A percentile compares a stretch with the other conserved stretches of the same genome.
Evolutionary conservation across 2,888 invertebrate species (phyloP).

Genomic region (Empis stercorea): DNA sequence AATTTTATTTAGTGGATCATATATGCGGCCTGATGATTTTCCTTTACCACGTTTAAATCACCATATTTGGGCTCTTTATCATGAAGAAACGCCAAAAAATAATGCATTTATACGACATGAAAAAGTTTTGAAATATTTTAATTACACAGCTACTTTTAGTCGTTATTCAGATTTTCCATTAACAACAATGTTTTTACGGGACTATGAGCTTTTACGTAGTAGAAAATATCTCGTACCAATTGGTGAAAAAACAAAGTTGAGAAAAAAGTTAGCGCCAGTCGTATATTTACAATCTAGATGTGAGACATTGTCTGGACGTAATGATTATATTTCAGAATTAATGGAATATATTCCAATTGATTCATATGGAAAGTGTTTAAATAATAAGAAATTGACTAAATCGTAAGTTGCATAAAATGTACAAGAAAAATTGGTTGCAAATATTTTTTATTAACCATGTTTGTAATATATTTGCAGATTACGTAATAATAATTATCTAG

Average conservation of each 20-base stretch:
- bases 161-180: slow-evolving; percentile 61
- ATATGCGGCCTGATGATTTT: slow-evolving; percentile 48
- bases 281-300: slow-evolving; percentile 72
- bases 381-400: slow-evolving; percentile 57
- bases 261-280: slow-evolving; percentile 46
- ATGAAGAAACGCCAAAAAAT: slow-evolving; percentile 83
- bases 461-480: slow-evolving; percentile 23
- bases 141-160: slow-evolving; percentile 68
- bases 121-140: slow-evolving; percentile 52
- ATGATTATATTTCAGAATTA: slow-evolving; percentile 56
- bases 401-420: slow-evolving; percentile 40
- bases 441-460: too few relatives aligned
- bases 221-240: slow-evolving; percentile 43
- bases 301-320: slow-evolving; percentile 63
- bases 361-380: slow-evolving; percentile 66
- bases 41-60: slow-evolving; percentile 49
- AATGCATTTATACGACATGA: slow-evolving; percentile 52
- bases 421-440: too few relatives aligned
- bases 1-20: slow-evolving; percentile 65
- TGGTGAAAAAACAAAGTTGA: slow-evolving; percentile 38
- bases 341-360: slow-evolving; percentile 61
- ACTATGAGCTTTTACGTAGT: slow-evolving; percentile 42
- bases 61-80: slow-evolving; percentile 61
- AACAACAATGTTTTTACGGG: slow-evolving; percentile 55
- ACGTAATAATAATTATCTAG: slow-evolving; percentile 43